Evolutionary conservation across 2,797 vertebrate species (phyloP).

Genomic region (Taenioides sp.): DNA sequence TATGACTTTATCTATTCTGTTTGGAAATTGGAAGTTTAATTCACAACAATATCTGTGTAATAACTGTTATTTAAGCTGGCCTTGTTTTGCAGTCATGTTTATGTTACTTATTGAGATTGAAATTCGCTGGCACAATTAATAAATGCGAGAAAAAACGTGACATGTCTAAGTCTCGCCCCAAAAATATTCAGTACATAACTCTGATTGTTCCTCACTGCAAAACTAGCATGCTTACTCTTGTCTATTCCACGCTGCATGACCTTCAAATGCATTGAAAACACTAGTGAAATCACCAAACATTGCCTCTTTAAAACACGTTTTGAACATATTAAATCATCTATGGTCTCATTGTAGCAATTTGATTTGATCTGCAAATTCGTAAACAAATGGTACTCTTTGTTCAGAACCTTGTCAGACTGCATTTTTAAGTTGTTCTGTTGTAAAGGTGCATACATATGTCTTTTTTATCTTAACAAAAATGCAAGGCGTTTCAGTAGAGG

Average conservation of each 20-base stretch:
- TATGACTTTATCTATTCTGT: not conserved
- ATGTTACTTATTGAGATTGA: not conserved
- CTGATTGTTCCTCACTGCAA: not conserved
- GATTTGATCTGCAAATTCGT: not conserved
- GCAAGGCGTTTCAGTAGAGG: not conserved
- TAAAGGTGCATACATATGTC: too few relatives aligned
- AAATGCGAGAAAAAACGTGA: not conserved
- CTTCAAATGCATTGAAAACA: constrained; percentile 52
- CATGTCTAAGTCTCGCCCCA: not conserved
- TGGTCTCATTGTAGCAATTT: not conserved
- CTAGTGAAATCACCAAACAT: not conserved
- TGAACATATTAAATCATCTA: not conserved
- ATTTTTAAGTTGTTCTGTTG: not conserved
- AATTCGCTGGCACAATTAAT: not conserved
- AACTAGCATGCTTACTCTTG: not conserved
- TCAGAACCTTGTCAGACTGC: not conserved
- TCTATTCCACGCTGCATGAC: constrained; percentile 46
- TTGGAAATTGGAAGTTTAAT: constrained; percentile 9
- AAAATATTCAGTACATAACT: not conserved
- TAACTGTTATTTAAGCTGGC: constrained; percentile 27
- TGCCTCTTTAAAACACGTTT: not conserved
- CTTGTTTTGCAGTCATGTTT: constrained; percentile 40
- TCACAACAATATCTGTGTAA: constrained; percentile 17
- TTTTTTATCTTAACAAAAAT: not conserved
- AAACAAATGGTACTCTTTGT: too few relatives aligned